Base-by-base conservation (phyloP, 2,797 vertebrate genomes). In the Chromobotia macracanthus region DNA sequence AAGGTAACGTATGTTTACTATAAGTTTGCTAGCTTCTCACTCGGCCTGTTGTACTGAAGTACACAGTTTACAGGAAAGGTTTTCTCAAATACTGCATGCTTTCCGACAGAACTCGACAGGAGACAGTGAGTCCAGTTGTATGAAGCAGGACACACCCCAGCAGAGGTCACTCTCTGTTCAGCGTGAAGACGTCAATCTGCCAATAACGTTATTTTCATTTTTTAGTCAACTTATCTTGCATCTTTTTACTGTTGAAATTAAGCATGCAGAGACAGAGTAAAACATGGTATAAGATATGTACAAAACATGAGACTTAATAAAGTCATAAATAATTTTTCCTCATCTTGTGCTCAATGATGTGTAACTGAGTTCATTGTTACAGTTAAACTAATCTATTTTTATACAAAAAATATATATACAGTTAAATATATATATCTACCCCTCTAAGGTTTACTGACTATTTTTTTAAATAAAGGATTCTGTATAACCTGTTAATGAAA, bases 41-140 rank as follows among this genome's bases (percentile, higher is more conserved):
- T 21, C 51, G 50, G 51, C n/a, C 21, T 58, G 0, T 58, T 58
- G 11, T 58, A 46, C 38, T 72, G 38, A 46, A 28, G 23, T 28
- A 15, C 11, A 71, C 31, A 31, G 31, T 74, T 1, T 5, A 51
- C 18, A 31, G 5, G 18, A 8, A 58, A 12, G 9, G 19, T 5
- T 2, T 55, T 15, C 12, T 16, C 1, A 60, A 2, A 55, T 66
- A 41, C 8, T 2, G 5, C 19, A 15, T 56, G 51, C 16, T 75
- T 75, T 68, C 64, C 51, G 50, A 18, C 66, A 85, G 83, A 66
- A 50, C 63, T 66, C 70, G 63, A 28, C 65, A 72, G 21, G 71
- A 56, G 44, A 16, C 1, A 0, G 23, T 35, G 35, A 80, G 74
- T 66, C 73, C 73, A 44, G 73, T 3, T 5, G n/a, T 79, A 46